These are phyloP conservation scores for Rhimphoctona megacephalus DNA, from an alignment of 2,888 invertebrate genomes.

Conservation along the genomic window DNA sequence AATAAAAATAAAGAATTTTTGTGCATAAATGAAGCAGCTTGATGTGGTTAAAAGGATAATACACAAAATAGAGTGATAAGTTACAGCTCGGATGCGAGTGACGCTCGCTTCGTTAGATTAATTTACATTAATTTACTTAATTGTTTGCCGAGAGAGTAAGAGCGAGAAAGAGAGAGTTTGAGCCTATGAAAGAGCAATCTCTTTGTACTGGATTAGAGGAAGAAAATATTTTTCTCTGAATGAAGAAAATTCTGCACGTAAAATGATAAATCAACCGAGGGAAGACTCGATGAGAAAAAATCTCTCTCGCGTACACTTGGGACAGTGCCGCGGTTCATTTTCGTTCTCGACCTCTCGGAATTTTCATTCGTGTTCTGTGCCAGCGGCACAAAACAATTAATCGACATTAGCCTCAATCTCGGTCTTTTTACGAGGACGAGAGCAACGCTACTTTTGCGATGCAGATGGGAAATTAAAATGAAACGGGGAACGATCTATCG, in stretches of 20 bases:
- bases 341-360: constrained; percentile 33
- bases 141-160: constrained; percentile 73
- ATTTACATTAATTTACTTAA: constrained; percentile 79
- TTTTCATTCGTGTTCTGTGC: constrained; percentile 28
- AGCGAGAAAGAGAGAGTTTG: constrained; percentile 27
- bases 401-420: constrained; percentile 63
- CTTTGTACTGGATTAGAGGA: background rate
- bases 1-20: background rate
- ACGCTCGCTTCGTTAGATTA: constrained; percentile 76
- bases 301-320: background rate
- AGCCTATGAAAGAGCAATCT: background rate
- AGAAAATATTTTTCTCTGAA: background rate
- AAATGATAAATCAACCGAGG: background rate
- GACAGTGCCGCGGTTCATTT: constrained; percentile 12
- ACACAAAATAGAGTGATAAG: constrained; percentile 30
- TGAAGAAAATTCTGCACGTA: background rate
- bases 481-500: background rate
- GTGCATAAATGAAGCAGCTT: background rate
- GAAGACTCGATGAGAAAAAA: background rate
- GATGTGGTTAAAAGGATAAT: background rate
- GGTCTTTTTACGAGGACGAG: constrained; percentile 16
- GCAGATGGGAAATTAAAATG: constrained; percentile 16
- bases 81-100: constrained; percentile 53
- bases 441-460: constrained; percentile 7
- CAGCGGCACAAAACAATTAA: constrained; percentile 56